A percentile compares a stretch with the other conserved stretches of the same genome.
phyloP scores from a whole-genome alignment of 2,888 invertebrate species.

The Rhogogaster chlorosoma region DNA sequence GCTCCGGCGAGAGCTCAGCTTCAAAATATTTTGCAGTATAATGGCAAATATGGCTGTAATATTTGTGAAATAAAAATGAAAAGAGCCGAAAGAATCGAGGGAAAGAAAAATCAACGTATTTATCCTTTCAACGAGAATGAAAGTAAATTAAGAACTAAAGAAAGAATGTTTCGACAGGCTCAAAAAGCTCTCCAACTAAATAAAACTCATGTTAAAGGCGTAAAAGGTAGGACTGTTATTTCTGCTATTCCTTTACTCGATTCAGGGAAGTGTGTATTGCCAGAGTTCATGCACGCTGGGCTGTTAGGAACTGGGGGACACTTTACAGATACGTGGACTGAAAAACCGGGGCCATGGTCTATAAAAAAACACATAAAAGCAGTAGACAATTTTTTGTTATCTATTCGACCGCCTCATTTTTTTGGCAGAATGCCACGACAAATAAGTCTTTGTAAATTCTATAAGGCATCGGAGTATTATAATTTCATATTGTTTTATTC shows the following conservation, averaged over 20 bases:
- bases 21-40: slow-evolving; percentile 56
- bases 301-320: slow-evolving; percentile 55
- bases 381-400: slow-evolving; percentile 54
- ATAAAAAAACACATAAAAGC: slow-evolving; percentile 52
- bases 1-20: slow-evolving; percentile 56
- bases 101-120: slow-evolving; percentile 48
- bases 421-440: slow-evolving; percentile 56
- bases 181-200: slow-evolving; percentile 22
- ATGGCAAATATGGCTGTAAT: slow-evolving; percentile 57
- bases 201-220: slow-evolving; percentile 51
- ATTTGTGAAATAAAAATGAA: slow-evolving; percentile 56
- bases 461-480: slow-evolving; percentile 61
- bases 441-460: slow-evolving; percentile 52
- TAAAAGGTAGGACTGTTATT: slow-evolving; percentile 56
- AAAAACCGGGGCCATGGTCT: slow-evolving; percentile 55
- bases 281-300: slow-evolving; percentile 59
- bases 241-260: slow-evolving; percentile 55
- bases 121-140: slow-evolving; percentile 51
- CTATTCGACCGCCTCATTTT: slow-evolving; percentile 58
- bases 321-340: slow-evolving; percentile 50
- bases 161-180: slow-evolving; percentile 55
- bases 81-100: slow-evolving; percentile 16
- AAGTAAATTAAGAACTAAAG: slow-evolving; percentile 48
- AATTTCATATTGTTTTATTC: slow-evolving; percentile 60
- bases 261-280: slow-evolving; percentile 53